phyloP scores from a whole-genome alignment of 2,113 vertebrate species.

The Phasianus colchicus region DNA sequence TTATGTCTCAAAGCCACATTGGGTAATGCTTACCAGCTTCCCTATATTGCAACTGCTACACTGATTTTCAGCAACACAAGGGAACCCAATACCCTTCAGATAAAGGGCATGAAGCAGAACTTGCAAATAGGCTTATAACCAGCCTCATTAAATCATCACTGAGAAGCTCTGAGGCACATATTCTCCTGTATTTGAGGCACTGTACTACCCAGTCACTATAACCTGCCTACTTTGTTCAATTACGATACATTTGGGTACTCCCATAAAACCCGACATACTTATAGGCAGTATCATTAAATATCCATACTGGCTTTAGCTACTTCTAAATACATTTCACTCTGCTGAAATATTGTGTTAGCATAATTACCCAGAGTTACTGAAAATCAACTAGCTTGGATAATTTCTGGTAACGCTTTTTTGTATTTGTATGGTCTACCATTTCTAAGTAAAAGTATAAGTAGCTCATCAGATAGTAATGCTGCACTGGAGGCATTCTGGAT shows the following conservation, averaged over 20 bases:
- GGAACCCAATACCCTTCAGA: not conserved
- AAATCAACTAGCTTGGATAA: not conserved
- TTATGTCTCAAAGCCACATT: not conserved
- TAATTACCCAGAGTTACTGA: not conserved
- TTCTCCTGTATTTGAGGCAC: not conserved
- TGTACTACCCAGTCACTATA: not conserved
- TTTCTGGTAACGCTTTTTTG: fast-evolving
- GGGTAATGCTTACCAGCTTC: not conserved
- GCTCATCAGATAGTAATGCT: not conserved
- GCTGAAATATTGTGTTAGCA: not conserved
- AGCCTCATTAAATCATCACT: not conserved
- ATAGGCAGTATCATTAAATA: not conserved
- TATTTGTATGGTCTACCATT: not conserved
- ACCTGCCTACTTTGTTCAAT: not conserved
- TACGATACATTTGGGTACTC: not conserved
- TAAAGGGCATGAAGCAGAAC: not conserved
- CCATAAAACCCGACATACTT: not conserved
- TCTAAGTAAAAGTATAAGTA: not conserved
- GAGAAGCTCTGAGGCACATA: not conserved
- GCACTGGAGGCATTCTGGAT: not conserved
- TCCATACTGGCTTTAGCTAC: not conserved
- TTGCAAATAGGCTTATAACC: not conserved
- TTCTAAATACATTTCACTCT: not conserved
- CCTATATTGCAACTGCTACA: not conserved
- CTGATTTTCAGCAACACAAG: not conserved